These are phyloP conservation scores for Oithona nana DNA, from an alignment of 2,888 invertebrate genomes.

Conservation along the genomic window DNA sequence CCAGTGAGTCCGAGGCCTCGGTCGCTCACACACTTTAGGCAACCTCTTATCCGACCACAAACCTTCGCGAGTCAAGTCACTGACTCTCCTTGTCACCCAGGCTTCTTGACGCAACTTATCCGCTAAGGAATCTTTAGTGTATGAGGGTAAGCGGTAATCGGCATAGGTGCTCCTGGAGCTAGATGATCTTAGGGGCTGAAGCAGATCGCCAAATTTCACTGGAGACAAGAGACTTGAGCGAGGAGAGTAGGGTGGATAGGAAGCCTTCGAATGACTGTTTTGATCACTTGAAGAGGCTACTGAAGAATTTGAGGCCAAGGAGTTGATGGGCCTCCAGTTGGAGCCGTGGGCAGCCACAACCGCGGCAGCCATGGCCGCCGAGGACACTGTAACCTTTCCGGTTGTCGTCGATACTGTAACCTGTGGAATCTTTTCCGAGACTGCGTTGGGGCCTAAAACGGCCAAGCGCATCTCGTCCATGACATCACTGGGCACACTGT, in stretches of 20 bases:
- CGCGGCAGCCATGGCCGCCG: background rate
- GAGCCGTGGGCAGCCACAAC: background rate
- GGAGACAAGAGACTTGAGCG: background rate
- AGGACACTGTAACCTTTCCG: background rate
- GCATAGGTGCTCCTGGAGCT: background rate
- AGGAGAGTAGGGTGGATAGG: background rate
- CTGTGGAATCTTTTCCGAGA: background rate
- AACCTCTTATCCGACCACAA: conserved; percentile 80
- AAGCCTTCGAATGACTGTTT: background rate
- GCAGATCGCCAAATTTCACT: background rate
- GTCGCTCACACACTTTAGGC: conserved; percentile 77
- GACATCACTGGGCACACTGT: background rate
- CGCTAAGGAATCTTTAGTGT: background rate
- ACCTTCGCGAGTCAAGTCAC: conserved; percentile 78
- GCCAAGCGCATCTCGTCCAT: background rate
- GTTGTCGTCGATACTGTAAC: background rate
- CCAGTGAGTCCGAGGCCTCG: conserved; percentile 85
- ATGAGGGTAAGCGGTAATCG: background rate
- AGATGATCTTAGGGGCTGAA: background rate
- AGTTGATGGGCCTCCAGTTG: background rate
- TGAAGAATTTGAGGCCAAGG: too few relatives aligned
- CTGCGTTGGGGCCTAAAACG: background rate
- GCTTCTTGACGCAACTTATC: conserved; percentile 45
- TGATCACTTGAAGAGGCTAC: background rate
- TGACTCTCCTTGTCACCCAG: conserved; percentile 73